These are phyloP conservation scores for Capromys pilorides DNA, from an alignment of 2,797 vertebrate species.

Conservation along the genomic window DNA sequence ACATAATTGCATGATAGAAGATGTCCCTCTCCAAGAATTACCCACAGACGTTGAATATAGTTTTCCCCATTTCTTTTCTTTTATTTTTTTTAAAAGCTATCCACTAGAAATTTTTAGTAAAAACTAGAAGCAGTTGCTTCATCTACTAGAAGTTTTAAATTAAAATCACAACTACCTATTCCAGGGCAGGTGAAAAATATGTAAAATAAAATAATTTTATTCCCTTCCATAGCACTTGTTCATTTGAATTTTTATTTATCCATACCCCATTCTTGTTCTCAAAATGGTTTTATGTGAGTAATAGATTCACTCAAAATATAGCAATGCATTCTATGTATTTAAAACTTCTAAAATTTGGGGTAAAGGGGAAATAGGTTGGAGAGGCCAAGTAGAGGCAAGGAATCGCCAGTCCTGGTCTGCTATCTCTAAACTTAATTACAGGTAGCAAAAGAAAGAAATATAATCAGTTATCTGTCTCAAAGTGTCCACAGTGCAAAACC, in stretches of 20 bases:
- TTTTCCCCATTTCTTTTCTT: neutral
- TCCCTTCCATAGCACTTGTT: neutral
- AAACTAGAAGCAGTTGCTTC: neutral
- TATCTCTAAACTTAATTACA: neutral
- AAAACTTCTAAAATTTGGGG: neutral
- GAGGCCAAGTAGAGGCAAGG: neutral
- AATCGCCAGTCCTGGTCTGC: neutral
- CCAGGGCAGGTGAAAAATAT: neutral
- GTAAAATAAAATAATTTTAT: neutral
- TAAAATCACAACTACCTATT: neutral
- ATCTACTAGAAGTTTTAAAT: neutral
- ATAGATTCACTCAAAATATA: neutral
- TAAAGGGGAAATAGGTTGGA: neutral
- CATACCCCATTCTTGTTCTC: neutral
- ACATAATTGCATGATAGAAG: neutral
- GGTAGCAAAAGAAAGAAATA: neutral
- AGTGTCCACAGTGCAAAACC: neutral
- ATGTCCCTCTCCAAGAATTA: neutral
- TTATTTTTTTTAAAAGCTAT: too few relatives aligned
- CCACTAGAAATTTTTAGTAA: neutral
- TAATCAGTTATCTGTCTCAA: neutral
- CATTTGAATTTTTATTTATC: conserved; percentile 33
- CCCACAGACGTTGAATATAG: neutral
- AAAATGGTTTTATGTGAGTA: conserved; percentile 21
- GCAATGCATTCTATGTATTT: neutral